Conservation (phyloP, 2,888 invertebrate genomes). For the Pilophorus perplexus region DNA sequence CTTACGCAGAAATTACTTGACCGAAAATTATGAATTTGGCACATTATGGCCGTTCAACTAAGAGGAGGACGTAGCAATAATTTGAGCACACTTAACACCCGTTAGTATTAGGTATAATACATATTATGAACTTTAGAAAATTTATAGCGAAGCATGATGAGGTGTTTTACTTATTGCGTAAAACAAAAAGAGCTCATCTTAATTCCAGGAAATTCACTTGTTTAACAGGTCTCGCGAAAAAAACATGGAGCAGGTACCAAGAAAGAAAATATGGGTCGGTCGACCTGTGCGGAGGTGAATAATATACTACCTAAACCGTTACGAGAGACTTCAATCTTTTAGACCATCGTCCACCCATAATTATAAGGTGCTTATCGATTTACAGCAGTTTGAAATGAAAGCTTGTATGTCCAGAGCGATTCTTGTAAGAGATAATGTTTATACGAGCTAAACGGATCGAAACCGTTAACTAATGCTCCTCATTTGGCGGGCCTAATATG, state of each 20-base stretch:
- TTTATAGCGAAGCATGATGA: too few species aligned
- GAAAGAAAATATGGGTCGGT: background rate
- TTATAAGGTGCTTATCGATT: conserved; percentile 32
- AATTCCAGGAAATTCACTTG: background rate
- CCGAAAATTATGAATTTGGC: too few species aligned
- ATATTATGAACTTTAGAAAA: too few species aligned
- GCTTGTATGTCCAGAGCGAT: conserved; percentile 19
- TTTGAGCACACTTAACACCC: too few species aligned
- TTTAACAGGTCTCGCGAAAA: background rate
- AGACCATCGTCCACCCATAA: conserved; percentile 20
- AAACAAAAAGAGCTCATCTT: too few species aligned
- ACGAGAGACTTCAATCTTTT: conserved; percentile 17
- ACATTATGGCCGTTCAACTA: too few species aligned
- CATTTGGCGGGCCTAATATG: conserved; percentile 12
- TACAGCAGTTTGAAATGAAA: conserved; percentile 21
- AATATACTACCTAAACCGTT: conserved; percentile 18
- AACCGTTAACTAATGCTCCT: conserved; percentile 21
- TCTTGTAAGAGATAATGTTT: conserved; percentile 25
- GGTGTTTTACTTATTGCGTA: too few species aligned
- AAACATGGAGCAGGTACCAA: background rate
- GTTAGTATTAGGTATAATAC: too few species aligned
- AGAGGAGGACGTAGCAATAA: too few species aligned
- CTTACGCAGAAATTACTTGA: too few species aligned
- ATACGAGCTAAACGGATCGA: conserved; percentile 25
- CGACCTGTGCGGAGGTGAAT: conserved; percentile 2